Conservation (phyloP, 2,888 invertebrate species). For the Phaonia tiefii region DNA sequence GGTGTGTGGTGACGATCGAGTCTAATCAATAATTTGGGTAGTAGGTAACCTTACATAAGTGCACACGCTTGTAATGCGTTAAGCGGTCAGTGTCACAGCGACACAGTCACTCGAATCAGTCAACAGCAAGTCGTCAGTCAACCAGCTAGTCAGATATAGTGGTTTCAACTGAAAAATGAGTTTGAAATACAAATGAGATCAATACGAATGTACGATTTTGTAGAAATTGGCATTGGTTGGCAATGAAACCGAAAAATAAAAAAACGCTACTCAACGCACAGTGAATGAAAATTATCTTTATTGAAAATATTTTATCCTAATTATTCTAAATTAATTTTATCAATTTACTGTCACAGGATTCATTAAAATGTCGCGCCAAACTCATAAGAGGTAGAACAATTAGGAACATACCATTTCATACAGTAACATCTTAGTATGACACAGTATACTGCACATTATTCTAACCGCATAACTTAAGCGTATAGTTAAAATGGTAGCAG, state of each 20-base stretch:
- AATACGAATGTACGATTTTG: conserved; percentile 51
- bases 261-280: conserved; percentile 16
- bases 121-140: no score
- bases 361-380: no score
- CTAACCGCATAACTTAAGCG: no score
- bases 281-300: no score
- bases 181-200: conserved; percentile 40
- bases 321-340: no score
- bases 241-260: conserved; percentile 17
- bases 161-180: conserved; percentile 64
- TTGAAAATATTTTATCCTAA: no score
- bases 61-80: conserved; percentile 47
- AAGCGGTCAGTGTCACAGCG: conserved; percentile 64
- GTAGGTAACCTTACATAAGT: conserved; percentile 59
- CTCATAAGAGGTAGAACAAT: no score
- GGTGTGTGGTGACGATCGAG: conserved; percentile 43
- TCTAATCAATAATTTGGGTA: conserved; percentile 31
- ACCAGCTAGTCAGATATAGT: conserved; percentile 39
- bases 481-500: no score
- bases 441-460: no score
- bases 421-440: no score
- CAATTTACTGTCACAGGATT: no score
- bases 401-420: no score
- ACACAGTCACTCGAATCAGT: neutral
- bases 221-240: conserved; percentile 30